phyloP scores from a whole-genome alignment of 2,113 vertebrate species.

The Spea multiplicata region DNA sequence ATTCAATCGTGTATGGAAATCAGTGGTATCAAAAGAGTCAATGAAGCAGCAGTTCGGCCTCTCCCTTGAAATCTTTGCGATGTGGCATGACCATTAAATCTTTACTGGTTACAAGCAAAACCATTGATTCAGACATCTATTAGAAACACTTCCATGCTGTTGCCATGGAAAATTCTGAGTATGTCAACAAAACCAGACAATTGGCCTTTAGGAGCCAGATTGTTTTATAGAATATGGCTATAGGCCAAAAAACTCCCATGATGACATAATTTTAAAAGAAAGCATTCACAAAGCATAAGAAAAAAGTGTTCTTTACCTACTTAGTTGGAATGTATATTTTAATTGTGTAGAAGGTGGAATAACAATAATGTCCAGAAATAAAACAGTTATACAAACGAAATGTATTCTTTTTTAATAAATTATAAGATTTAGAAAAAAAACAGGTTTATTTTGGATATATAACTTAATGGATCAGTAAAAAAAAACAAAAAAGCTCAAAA shows the following conservation, averaged over 20 bases:
- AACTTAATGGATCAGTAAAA: too few species aligned
- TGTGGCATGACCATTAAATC: constrained; percentile 25
- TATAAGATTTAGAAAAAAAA: too few species aligned
- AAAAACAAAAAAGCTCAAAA: too few species aligned
- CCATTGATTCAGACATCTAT: constrained; percentile 22
- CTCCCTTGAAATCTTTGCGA: background rate
- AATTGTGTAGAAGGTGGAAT: background rate
- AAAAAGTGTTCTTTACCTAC: background rate
- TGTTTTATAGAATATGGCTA: constrained; percentile 33
- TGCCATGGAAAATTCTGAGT: constrained; percentile 24
- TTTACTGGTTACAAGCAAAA: constrained; percentile 32
- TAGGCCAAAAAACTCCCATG: constrained; percentile 15
- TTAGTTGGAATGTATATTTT: background rate
- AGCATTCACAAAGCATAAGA: background rate
- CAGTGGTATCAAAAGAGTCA: background rate
- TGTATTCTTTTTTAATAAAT: too few species aligned
- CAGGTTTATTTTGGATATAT: too few species aligned
- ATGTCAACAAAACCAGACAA: constrained; percentile 40
- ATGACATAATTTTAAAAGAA: constrained; percentile 10
- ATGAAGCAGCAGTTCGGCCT: constrained; percentile 2
- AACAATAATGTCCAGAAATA: too few species aligned
- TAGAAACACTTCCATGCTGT: constrained; percentile 37
- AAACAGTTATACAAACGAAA: too few species aligned
- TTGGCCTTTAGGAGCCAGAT: constrained; percentile 22
- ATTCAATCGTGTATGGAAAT: constrained; percentile 1